These are phyloP conservation scores for Dicrostonyx torquatus DNA, from an alignment of 2,797 vertebrate genomes.

Conservation along the genomic window DNA sequence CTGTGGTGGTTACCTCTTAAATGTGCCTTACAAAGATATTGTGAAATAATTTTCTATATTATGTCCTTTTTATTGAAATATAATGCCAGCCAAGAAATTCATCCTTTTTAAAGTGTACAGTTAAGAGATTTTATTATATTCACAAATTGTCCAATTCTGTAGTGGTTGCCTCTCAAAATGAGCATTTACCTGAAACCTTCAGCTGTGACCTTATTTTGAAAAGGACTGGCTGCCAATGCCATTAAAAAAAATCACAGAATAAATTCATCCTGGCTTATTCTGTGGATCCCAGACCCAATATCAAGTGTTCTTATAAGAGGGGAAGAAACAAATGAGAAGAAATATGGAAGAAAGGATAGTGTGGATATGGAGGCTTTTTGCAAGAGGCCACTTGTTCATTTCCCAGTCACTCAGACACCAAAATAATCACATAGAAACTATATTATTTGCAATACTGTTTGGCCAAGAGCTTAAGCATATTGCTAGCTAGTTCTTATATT, in stretches of 20 bases:
- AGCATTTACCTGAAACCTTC: background rate
- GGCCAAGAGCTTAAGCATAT: too few relatives aligned
- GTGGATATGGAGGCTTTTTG: background rate
- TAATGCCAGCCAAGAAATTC: background rate
- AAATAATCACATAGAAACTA: too few relatives aligned
- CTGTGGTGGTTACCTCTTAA: background rate
- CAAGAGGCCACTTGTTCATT: too few relatives aligned
- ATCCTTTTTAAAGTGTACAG: background rate
- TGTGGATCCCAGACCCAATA: background rate
- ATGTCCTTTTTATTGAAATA: background rate
- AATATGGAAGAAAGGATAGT: background rate
- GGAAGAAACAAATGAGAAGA: background rate
- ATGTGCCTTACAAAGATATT: background rate
- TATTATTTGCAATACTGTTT: too few relatives aligned
- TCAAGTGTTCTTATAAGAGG: background rate
- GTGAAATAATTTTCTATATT: background rate
- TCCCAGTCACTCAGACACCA: too few relatives aligned
- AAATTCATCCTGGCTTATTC: conserved; percentile 1
- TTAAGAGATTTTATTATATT: background rate
- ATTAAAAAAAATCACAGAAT: background rate
- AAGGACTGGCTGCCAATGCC: background rate
- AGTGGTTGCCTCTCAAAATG: background rate
- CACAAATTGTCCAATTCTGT: background rate
- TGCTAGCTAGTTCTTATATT: too few relatives aligned
- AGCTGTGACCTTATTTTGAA: background rate